These are phyloP conservation scores for Drosophila dunni DNA, from an alignment of 1,140 invertebrate species.

Conservation along the genomic window DNA sequence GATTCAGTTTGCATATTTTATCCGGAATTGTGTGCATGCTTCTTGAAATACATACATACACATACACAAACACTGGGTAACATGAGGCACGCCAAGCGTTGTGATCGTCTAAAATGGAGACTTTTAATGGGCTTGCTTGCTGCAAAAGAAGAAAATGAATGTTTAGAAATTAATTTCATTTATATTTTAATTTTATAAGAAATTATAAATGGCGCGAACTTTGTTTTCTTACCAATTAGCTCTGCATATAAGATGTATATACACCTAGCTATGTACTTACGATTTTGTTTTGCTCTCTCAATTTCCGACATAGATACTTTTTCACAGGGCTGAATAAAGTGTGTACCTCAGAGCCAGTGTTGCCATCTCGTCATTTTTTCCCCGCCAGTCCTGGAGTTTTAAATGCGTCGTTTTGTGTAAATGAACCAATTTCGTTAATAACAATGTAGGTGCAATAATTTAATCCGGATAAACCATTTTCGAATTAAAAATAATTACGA, in stretches of 20 bases:
- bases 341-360: neutral
- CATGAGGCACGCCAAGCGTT: constrained; percentile 26
- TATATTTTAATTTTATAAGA: constrained; percentile 19
- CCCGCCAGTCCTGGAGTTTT: no score
- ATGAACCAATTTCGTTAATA: neutral
- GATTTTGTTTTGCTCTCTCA: constrained; percentile 55
- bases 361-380: no score
- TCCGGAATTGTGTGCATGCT: constrained; percentile 23
- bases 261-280: constrained; percentile 37
- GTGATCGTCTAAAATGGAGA: constrained; percentile 7
- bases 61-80: constrained; percentile 11
- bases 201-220: constrained; percentile 37
- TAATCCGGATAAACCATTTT: no score
- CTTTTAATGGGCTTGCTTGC: neutral
- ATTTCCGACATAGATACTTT: constrained; percentile 24
- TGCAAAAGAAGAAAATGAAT: constrained; percentile 1
- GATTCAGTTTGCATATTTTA: constrained; percentile 25
- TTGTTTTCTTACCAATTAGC: constrained; percentile 42
- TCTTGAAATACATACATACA: constrained; percentile 17
- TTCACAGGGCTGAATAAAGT: constrained; percentile 32
- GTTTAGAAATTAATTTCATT: neutral
- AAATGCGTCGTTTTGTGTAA: neutral
- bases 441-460: no score
- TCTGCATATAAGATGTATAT: constrained; percentile 4
- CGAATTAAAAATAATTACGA: no score